These are phyloP conservation scores for Trachythela sp. DNA, from an alignment of 64 coral and sea anemone genomes.

Conservation along the genomic window DNA sequence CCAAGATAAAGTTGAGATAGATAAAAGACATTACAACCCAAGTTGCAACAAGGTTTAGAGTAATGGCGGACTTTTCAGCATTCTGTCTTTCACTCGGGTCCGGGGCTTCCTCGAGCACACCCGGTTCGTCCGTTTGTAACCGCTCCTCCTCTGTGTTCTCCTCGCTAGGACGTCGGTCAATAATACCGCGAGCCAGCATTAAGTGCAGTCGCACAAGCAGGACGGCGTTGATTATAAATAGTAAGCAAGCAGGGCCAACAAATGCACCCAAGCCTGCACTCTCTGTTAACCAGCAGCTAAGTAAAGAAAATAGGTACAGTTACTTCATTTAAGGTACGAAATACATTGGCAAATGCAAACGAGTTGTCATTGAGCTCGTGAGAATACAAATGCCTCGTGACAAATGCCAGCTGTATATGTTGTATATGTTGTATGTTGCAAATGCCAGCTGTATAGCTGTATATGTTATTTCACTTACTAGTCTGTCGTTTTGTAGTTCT, in stretches of 20 bases:
- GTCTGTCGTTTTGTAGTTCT: constrained; percentile 83
- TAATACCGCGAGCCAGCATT: background rate
- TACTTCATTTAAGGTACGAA: background rate
- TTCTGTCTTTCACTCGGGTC: constrained; percentile 22
- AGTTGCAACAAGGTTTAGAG: constrained; percentile 46
- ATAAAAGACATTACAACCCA: constrained; percentile 59
- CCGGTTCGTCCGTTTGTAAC: constrained; percentile 6
- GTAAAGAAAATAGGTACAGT: background rate
- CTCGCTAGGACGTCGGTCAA: background rate
- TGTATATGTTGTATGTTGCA: no score
- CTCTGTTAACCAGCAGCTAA: constrained; percentile 77
- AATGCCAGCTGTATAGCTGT: no score
- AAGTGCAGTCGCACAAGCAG: constrained; percentile 64
- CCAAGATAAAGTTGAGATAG: constrained; percentile 44
- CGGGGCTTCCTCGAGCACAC: constrained; percentile 31
- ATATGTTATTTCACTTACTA: constrained; percentile 65
- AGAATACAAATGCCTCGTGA: no score
- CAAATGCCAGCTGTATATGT: no score
- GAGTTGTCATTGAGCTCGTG: no score
- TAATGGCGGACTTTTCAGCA: constrained; percentile 58
- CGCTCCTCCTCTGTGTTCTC: constrained; percentile 12
- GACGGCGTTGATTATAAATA: constrained; percentile 70
- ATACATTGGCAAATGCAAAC: no score
- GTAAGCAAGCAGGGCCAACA: constrained; percentile 77
- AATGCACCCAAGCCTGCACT: constrained; percentile 86